Base-by-base conservation (phyloP, 2,888 invertebrate species). In the Cantharis lateralis region DNA sequence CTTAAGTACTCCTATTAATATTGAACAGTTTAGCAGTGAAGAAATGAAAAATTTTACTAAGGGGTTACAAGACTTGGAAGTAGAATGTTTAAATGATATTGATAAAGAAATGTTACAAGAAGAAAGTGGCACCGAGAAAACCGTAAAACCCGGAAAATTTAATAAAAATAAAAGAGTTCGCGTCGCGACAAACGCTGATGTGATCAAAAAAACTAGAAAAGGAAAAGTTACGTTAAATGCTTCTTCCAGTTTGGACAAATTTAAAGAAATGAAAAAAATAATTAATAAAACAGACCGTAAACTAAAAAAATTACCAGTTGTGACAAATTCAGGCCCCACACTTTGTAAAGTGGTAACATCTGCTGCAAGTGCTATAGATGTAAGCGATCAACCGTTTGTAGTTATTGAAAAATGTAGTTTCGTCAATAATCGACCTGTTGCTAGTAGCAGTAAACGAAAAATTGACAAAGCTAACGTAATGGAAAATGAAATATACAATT, bases 61-160 rank as follows among this genome's bases (percentile, higher is more conserved):
- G 82, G 74, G 81, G 28, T 62, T 85, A 10, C 75, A 83, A n/a
- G 77, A 84, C 76, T 78, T 85, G 69, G 64, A 66, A 66, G 2
- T 20, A 10, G n/a, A 18, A 20, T 66, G 24, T 66, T 66, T 66
- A 10, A 24, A 66, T 24, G 15, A 18, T 13, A 77, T 85, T 13
- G 87, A 86, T 80, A 83, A 85, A 62, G 81, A 84, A 70, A 85
- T 81, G 78, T 79, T 86, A 28, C 79, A 82, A 63, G n/a, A n/a
- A 82, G n/a, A 9, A 66, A 20, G n/a, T 7, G 13, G 3, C 11
- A 18, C 9, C 3, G 20, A 24, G 20, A 18, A 24, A 66, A 24
- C 20, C n/a, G 9, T 7, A 48, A 13, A 66, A 20, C 1, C 9
- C 2, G 13, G 7, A 3, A 24, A 20, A 66, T 48, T 9, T 2